These are phyloP conservation scores for Chrysolophus pictus DNA, from an alignment of 2,797 vertebrate genomes.

Conservation along the genomic window DNA sequence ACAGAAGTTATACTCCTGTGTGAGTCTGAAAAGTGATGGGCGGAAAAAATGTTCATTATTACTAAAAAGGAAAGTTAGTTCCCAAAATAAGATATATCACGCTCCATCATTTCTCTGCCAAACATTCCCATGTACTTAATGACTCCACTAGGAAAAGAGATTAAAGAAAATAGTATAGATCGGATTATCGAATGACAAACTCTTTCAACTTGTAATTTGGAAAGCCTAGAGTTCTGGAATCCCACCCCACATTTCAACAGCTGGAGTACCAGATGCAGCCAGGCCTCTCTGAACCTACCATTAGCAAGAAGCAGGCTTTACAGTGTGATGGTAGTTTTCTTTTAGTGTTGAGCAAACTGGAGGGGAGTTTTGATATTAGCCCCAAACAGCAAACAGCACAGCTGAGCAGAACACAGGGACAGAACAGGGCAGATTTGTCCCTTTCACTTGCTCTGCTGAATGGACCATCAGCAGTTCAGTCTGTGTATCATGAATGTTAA, in stretches of 20 bases:
- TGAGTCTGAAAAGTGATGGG: constrained; percentile 14
- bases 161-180: constrained; percentile 37
- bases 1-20: constrained; percentile 1
- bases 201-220: constrained; percentile 24
- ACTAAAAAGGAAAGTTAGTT: constrained; percentile 20
- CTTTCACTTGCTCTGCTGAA: constrained; percentile 37
- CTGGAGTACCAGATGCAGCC: background rate
- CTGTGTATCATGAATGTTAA: constrained; percentile 37
- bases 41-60: background rate
- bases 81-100: constrained; percentile 23
- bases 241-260: background rate
- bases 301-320: background rate
- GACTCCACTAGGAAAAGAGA: constrained; percentile 39
- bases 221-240: background rate
- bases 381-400: background rate
- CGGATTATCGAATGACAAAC: constrained; percentile 19
- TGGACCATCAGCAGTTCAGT: constrained; percentile 27
- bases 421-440: background rate
- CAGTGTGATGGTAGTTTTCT: background rate
- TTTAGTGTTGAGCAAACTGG: background rate
- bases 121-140: constrained; percentile 27
- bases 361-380: background rate
- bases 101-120: constrained; percentile 23
- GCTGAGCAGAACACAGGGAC: constrained; percentile 40
- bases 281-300: background rate